Evolutionary conservation across 2,797 vertebrate species (phyloP).

Genomic region (Geotria australis): DNA sequence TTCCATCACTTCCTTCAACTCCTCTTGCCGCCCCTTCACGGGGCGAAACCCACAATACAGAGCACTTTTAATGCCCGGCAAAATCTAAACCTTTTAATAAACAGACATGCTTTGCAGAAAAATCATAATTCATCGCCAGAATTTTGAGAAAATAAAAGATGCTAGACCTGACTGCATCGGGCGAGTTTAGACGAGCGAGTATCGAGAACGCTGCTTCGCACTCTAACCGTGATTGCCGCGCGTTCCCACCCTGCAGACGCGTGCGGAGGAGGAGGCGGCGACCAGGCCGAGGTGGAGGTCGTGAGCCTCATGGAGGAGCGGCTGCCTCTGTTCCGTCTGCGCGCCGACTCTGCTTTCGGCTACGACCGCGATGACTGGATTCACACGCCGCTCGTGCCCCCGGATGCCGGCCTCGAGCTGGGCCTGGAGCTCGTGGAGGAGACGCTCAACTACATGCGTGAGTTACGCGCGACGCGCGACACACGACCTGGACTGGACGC

Average conservation of each 20-base stretch:
- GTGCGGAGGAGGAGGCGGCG: conserved; percentile 89
- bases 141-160: too few species aligned
- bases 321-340: conserved; percentile 75
- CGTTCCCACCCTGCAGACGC: conserved; percentile 27
- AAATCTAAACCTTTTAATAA: too few species aligned
- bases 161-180: too few species aligned
- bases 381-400: conserved; percentile 64
- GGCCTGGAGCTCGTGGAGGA: conserved; percentile 87
- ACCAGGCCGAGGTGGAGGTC: conserved; percentile 95
- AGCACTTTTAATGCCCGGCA: too few species aligned
- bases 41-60: conserved; percentile 39
- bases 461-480: conserved; percentile 13
- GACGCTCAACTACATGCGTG: conserved; percentile 94
- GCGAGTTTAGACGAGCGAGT: too few species aligned
- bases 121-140: too few species aligned
- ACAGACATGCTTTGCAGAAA: too few species aligned
- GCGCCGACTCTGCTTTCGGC: conserved; percentile 84
- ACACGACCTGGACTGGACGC: too few species aligned
- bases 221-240: too few species aligned
- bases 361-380: conserved; percentile 98
- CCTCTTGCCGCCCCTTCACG: conserved; percentile 71
- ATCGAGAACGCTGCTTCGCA: too few species aligned
- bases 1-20: conserved; percentile 75
- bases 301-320: conserved; percentile 93
- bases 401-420: conserved; percentile 43